These are phyloP conservation scores for Hypomesus transpacificus DNA, from an alignment of 2,113 vertebrate genomes.

Conservation along the genomic window DNA sequence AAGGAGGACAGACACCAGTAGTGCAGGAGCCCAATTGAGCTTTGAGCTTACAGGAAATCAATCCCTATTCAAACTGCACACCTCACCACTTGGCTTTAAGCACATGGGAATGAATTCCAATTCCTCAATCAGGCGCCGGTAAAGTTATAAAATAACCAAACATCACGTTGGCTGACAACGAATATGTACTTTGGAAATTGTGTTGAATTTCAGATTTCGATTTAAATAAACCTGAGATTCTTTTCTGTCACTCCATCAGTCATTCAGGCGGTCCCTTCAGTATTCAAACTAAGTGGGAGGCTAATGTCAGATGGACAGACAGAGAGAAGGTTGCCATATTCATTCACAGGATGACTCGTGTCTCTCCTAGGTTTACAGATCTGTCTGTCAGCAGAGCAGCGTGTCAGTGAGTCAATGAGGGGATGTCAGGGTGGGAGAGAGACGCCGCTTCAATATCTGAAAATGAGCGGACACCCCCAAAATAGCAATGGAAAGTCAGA, in stretches of 20 bases:
- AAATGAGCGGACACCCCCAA: slow-evolving; percentile 41
- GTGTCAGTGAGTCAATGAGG: slow-evolving; percentile 51
- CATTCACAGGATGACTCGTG: slow-evolving; percentile 51
- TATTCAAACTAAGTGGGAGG: slow-evolving; percentile 32
- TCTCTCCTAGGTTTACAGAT: slow-evolving; percentile 50
- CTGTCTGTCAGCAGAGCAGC: slow-evolving; percentile 54
- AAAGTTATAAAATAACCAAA: slow-evolving; percentile 14
- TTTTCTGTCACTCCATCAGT: slow-evolving; percentile 39
- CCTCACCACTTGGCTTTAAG: neutral
- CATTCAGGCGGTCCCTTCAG: slow-evolving; percentile 24
- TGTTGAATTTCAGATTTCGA: slow-evolving; percentile 8
- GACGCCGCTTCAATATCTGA: slow-evolving; percentile 35
- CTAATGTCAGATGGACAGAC: slow-evolving; percentile 54
- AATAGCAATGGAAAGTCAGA: slow-evolving; percentile 38
- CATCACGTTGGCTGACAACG: neutral
- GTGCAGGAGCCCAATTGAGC: slow-evolving; percentile 8
- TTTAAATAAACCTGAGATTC: slow-evolving; percentile 28
- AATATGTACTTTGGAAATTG: neutral
- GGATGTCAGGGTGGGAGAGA: slow-evolving; percentile 41
- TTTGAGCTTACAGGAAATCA: slow-evolving; percentile 16
- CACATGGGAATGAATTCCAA: neutral
- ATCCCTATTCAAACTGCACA: slow-evolving; percentile 17
- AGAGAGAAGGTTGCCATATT: slow-evolving; percentile 61
- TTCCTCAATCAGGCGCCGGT: neutral
- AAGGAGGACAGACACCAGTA: slow-evolving; percentile 10